Conservation (phyloP, 2,113 vertebrate species). For the Oncorhynchus tshawytscha region DNA sequence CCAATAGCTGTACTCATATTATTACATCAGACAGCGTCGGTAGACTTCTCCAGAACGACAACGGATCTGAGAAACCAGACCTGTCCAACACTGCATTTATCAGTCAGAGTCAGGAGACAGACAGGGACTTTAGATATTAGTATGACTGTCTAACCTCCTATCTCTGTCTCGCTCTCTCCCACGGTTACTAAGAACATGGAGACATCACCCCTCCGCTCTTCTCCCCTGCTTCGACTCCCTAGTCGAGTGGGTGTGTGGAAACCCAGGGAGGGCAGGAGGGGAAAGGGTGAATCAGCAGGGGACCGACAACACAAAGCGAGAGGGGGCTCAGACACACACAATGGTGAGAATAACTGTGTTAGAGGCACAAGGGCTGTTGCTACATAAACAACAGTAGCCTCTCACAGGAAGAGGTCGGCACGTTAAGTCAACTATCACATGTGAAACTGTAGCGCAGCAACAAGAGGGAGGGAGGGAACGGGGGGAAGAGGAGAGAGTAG, state of each 20-base stretch:
- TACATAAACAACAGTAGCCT: constrained; percentile 25
- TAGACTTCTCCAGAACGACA: not conserved
- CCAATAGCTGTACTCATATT: no score
- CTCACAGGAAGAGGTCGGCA: constrained; percentile 31
- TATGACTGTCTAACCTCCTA: not conserved
- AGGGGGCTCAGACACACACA: constrained; percentile 7
- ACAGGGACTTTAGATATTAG: not conserved
- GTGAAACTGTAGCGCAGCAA: constrained; percentile 3
- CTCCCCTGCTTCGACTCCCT: not conserved
- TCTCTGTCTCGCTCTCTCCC: not conserved
- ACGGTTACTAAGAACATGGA: not conserved
- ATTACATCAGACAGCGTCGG: not conserved
- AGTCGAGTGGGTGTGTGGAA: constrained; percentile 6
- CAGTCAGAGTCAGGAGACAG: not conserved
- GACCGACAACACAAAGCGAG: constrained; percentile 4
- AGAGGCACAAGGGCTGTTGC: constrained; percentile 7
- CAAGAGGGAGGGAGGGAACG: constrained; percentile 15
- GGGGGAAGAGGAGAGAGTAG: not conserved
- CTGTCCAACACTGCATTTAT: not conserved
- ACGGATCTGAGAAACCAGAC: not conserved
- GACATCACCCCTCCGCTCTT: not conserved
- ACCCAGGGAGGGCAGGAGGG: constrained; percentile 22
- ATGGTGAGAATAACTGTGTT: constrained; percentile 23
- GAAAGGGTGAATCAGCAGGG: constrained; percentile 21
- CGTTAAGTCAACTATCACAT: constrained; percentile 29